Percentiles rank a stretch among this genome's conserved stretches.
phyloP scores from a whole-genome alignment of 2,888 invertebrate species.

The Conchocele bisecta region DNA sequence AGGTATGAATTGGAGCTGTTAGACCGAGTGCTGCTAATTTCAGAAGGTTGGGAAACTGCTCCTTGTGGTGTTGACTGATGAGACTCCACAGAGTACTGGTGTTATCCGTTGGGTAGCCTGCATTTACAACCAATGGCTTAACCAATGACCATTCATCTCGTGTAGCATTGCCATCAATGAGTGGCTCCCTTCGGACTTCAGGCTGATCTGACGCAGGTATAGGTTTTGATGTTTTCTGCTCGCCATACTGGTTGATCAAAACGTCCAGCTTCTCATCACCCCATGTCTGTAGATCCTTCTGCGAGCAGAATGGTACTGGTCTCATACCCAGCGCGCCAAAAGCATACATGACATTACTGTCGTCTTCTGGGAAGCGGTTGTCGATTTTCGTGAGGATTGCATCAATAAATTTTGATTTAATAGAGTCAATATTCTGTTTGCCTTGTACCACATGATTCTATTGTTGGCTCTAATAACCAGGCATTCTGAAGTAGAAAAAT shows the following conservation, averaged over 20 bases:
- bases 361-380: conserved; percentile 21
- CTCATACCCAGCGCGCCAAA: conserved; percentile 20
- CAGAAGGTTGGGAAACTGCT: conserved; percentile 20
- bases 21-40: conserved; percentile 10
- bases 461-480: no score
- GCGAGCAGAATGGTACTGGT: conserved; percentile 15
- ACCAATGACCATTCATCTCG: conserved; percentile 19
- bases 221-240: background rate
- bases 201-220: background rate
- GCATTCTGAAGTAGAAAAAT: no score
- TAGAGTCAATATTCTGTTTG: conserved; percentile 13
- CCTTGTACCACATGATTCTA: no score
- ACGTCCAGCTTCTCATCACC: conserved; percentile 28
- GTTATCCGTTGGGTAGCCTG: conserved; percentile 7
- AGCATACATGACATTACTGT: conserved; percentile 24
- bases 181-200: background rate
- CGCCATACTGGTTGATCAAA: conserved; percentile 16
- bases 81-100: conserved; percentile 7
- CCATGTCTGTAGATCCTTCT: conserved; percentile 9
- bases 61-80: background rate
- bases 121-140: conserved; percentile 10
- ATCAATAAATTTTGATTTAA: conserved; percentile 24
- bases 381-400: conserved; percentile 12
- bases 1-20: conserved; percentile 9
- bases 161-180: conserved; percentile 13